These are phyloP conservation scores for Saturnia pavonia DNA, from an alignment of 2,888 invertebrate species.

Conservation along the genomic window DNA sequence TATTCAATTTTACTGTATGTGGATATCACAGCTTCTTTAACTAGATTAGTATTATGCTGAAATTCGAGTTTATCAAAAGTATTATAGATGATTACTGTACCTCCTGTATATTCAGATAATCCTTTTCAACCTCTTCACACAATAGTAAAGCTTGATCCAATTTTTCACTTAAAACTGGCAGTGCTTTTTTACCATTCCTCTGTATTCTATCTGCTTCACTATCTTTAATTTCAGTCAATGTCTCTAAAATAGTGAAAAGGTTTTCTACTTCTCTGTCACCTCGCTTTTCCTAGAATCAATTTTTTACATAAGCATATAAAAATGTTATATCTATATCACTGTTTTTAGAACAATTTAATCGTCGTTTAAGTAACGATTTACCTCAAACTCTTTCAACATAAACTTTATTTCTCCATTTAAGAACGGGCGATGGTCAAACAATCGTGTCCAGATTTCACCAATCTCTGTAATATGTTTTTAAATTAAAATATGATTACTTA, in stretches of 20 bases:
- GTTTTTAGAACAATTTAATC: too few species aligned
- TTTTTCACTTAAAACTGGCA: conserved; percentile 84
- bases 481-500: background rate
- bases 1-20: too few species aligned
- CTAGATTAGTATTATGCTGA: too few species aligned
- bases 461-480: conserved; percentile 81
- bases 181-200: conserved; percentile 81
- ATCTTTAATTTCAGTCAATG: conserved; percentile 89
- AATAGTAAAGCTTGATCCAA: conserved; percentile 84
- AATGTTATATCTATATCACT: too few species aligned
- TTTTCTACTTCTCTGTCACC: conserved; percentile 90
- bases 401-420: conserved; percentile 92
- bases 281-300: conserved; percentile 84
- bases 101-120: conserved; percentile 80
- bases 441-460: conserved; percentile 90
- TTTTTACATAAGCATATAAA: too few species aligned
- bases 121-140: conserved; percentile 83
- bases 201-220: conserved; percentile 87
- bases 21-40: too few species aligned
- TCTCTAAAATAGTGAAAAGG: conserved; percentile 89
- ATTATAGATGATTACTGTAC: conserved; percentile 51
- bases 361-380: conserved; percentile 51
- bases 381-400: conserved; percentile 93
- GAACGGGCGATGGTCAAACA: conserved; percentile 94
- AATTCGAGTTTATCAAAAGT: background rate